A percentile compares a stretch with the other conserved stretches of the same genome.
Evolutionary conservation across 2,888 invertebrate genomes (phyloP).

Genomic region (Acrobasis consociella): DNA sequence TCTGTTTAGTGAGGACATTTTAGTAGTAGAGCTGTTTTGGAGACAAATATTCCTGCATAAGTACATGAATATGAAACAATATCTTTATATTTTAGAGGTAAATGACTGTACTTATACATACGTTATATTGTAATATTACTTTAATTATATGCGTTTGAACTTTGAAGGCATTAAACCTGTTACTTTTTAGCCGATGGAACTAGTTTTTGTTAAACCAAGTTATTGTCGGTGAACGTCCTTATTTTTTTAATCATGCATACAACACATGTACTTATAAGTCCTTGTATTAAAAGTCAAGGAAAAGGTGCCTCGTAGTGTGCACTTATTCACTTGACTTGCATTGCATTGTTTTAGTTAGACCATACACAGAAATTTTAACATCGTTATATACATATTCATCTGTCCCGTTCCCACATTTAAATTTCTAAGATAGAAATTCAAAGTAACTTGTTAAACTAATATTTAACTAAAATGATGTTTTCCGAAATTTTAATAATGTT

Average conservation of each 20-base stretch:
- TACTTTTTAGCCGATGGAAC: constrained; percentile 10
- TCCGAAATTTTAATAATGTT: too few species aligned
- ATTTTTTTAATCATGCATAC: constrained; percentile 19
- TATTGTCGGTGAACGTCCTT: constrained; percentile 20
- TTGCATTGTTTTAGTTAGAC: background rate
- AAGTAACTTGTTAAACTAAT: too few species aligned
- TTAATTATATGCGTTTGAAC: background rate
- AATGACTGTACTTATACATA: too few species aligned
- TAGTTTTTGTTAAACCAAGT: constrained; percentile 16
- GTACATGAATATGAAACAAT: too few species aligned
- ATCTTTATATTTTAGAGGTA: background rate
- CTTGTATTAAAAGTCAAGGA: constrained; percentile 22
- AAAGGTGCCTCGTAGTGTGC: constrained; percentile 10
- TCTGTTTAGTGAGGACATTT: too few species aligned
- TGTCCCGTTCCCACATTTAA: too few species aligned
- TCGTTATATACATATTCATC: too few species aligned
- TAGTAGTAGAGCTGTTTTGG: too few species aligned
- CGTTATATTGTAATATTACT: too few species aligned
- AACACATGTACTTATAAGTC: constrained; percentile 9
- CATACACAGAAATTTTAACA: background rate
- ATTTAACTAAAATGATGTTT: too few species aligned
- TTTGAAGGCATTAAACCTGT: constrained; percentile 15
- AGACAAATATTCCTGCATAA: too few species aligned
- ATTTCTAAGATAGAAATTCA: too few species aligned
- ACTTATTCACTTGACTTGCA: background rate